These are phyloP conservation scores for Pogonophryne albipinna DNA, from an alignment of 2,797 vertebrate species.

Conservation along the genomic window DNA sequence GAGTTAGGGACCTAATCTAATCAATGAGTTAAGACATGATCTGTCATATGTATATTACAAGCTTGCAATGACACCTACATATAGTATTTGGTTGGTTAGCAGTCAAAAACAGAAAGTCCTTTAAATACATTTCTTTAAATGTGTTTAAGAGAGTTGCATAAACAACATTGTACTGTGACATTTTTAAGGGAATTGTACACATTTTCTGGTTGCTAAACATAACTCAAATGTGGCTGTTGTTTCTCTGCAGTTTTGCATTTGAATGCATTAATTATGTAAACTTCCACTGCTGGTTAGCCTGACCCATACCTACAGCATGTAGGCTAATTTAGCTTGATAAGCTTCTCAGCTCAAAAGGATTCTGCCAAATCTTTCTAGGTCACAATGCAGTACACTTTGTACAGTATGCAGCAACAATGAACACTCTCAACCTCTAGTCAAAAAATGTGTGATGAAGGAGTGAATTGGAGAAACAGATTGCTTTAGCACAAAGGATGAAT, in stretches of 20 bases:
- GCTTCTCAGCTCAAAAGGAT: conserved; percentile 66
- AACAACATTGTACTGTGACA: background rate
- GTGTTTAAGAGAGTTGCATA: background rate
- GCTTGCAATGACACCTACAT: conserved; percentile 39
- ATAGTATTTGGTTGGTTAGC: conserved; percentile 13
- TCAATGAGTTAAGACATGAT: conserved; percentile 54
- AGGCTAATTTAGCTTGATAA: conserved; percentile 79
- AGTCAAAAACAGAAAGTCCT: conserved; percentile 7
- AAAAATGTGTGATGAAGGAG: conserved; percentile 64
- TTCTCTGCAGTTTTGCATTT: conserved; percentile 41
- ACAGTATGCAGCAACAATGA: conserved; percentile 63
- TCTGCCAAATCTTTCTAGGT: conserved; percentile 76
- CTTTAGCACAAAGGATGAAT: conserved; percentile 77
- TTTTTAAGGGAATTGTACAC: background rate
- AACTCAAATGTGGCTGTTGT: conserved; percentile 6
- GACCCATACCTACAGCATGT: conserved; percentile 59
- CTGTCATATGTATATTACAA: conserved; percentile 40
- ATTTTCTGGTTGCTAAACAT: conserved; percentile 12
- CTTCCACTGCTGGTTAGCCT: conserved; percentile 46
- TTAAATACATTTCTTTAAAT: background rate
- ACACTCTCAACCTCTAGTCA: conserved; percentile 65
- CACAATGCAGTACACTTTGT: conserved; percentile 76
- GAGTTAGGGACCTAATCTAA: conserved; percentile 33
- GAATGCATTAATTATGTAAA: conserved; percentile 36
- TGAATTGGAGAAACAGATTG: conserved; percentile 80